Conservation (phyloP, 2,113 vertebrate genomes). For the Nothocercus julius region DNA sequence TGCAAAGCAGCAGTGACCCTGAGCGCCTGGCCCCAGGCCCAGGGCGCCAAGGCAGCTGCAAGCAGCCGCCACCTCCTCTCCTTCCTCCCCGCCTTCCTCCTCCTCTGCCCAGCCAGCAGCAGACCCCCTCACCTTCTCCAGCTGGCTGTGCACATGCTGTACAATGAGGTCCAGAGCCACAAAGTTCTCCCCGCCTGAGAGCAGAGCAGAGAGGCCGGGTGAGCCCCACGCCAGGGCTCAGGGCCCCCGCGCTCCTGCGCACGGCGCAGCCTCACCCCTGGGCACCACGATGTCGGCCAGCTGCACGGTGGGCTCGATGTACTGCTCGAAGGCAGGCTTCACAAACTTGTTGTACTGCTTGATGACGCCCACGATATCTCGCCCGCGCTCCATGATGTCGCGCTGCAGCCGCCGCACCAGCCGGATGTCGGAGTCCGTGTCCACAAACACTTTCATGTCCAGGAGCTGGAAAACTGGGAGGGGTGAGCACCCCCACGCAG, state of each 20-base stretch:
- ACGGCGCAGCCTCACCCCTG: constrained; percentile 73
- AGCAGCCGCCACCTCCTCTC: background rate
- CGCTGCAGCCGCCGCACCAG: constrained; percentile 88
- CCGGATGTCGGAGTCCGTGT: constrained; percentile 91
- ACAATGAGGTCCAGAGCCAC: constrained; percentile 90
- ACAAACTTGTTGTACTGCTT: constrained; percentile 93
- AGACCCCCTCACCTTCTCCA: constrained; percentile 84
- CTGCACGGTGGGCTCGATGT: constrained; percentile 92
- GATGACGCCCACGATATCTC: constrained; percentile 86
- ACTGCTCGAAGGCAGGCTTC: constrained; percentile 90
- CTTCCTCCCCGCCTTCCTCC: no score
- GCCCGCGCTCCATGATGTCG: constrained; percentile 86
- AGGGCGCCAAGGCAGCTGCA: no score
- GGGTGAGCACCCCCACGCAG: constrained; percentile 28
- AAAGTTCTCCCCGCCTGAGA: constrained; percentile 88
- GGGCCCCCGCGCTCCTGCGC: rapidly evolving
- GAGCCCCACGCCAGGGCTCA: background rate
- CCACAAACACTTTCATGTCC: constrained; percentile 95
- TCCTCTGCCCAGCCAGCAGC: rapidly evolving
- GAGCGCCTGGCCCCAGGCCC: background rate
- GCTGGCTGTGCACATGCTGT: constrained; percentile 91
- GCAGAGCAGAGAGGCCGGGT: background rate
- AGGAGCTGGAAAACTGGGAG: constrained; percentile 78
- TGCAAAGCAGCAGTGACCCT: no score
- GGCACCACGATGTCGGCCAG: constrained; percentile 91